Conservation (phyloP, 35 echinoderm and acorn worm genomes). For the Hemicentrotus pulcherrimus region DNA sequence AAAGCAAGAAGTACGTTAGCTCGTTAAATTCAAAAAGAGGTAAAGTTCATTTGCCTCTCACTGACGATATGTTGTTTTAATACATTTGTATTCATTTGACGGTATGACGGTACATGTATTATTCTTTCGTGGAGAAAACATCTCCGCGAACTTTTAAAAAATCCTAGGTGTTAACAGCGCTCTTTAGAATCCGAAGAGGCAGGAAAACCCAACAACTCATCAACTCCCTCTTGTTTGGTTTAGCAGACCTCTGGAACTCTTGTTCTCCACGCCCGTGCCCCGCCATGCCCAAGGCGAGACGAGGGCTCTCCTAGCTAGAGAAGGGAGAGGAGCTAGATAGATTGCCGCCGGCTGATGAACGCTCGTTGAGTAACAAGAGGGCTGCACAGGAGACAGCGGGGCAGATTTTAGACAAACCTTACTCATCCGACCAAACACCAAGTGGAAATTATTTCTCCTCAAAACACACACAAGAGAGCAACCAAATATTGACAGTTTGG, state of each 20-base stretch:
- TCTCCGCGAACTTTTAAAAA: not conserved
- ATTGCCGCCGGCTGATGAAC: conserved; percentile 35
- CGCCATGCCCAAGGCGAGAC: not conserved
- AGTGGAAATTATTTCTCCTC: conserved; percentile 2
- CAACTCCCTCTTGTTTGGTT: conserved; percentile 25
- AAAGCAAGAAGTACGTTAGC: no score
- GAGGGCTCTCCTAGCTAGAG: not conserved
- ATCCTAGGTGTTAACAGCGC: not conserved
- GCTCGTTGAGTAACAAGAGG: conserved; percentile 23
- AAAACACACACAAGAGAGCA: not conserved
- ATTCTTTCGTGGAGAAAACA: no score
- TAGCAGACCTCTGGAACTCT: conserved; percentile 27
- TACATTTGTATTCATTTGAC: no score
- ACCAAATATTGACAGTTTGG: conserved; percentile 19
- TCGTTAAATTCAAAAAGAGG: no score
- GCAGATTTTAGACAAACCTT: conserved; percentile 34
- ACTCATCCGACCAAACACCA: conserved; percentile 27
- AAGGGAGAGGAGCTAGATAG: not conserved
- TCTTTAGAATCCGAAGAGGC: not conserved
- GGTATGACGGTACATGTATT: no score
- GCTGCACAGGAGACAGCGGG: conserved; percentile 1
- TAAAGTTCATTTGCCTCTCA: no score
- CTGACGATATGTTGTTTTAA: no score
- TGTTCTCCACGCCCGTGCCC: not conserved
- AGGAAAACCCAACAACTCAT: conserved; percentile 31